Percentiles rank a stretch among this genome's conserved stretches.
Conservation (phyloP, 1,140 invertebrate species). For the Araneus ventricosus region DNA sequence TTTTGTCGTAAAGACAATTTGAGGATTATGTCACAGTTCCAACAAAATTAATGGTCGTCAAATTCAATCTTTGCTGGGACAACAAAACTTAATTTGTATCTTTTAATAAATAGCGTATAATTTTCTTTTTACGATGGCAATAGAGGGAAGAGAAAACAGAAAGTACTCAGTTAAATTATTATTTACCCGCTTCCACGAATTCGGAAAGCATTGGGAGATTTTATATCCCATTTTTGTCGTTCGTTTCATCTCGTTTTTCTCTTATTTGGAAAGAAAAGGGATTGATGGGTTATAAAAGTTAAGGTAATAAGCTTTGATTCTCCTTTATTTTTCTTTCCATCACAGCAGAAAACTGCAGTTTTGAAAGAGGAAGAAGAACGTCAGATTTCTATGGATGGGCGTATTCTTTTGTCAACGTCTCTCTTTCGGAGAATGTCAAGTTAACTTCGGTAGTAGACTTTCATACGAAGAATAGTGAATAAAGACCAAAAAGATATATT, state of each 20-base stretch:
- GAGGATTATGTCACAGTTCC: conserved; percentile 8
- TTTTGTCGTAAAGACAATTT: conserved; percentile 13
- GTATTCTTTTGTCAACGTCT: conserved; percentile 51
- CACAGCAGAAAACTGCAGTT: conserved; percentile 20
- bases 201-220: neutral
- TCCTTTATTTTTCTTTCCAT: neutral
- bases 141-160: neutral
- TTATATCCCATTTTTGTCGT: conserved; percentile 40
- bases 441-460: conserved; percentile 36
- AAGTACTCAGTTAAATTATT: neutral
- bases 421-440: conserved; percentile 11
- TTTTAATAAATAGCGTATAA: conserved; percentile 48
- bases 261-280: conserved; percentile 40
- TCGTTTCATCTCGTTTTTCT: conserved; percentile 4
- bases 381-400: conserved; percentile 41
- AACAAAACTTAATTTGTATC: conserved; percentile 53
- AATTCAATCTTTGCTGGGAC: conserved; percentile 8
- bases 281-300: conserved; percentile 61
- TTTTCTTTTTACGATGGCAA: conserved; percentile 19
- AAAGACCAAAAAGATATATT: neutral
- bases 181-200: neutral
- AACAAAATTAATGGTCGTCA: neutral
- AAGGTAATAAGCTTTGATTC: conserved; percentile 62
- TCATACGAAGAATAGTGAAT: conserved; percentile 2
- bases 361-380: conserved; percentile 36